These are phyloP conservation scores for Ostrea edulis DNA, from an alignment of 1,140 invertebrate genomes.

Conservation along the genomic window DNA sequence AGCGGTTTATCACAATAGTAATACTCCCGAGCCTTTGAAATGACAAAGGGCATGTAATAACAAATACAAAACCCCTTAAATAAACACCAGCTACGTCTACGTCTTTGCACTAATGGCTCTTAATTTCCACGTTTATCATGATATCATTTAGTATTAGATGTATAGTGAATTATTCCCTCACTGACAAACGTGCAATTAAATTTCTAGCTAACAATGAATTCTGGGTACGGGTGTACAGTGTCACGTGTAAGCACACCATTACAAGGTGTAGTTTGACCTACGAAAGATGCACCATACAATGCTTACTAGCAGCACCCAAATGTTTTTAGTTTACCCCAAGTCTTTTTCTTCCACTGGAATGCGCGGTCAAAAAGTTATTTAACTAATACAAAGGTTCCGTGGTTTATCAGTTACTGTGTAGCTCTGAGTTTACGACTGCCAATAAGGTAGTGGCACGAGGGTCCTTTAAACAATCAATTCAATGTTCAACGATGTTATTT, in stretches of 20 bases:
- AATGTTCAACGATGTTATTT: constrained; percentile 30
- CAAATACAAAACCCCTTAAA: not conserved
- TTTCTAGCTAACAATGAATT: not conserved
- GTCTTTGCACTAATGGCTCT: not conserved
- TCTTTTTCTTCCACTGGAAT: constrained; percentile 18
- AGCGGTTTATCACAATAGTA: constrained; percentile 2
- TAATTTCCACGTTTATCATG: not conserved
- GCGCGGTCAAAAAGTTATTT: constrained; percentile 15
- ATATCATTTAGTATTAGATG: not conserved
- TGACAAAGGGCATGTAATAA: constrained; percentile 3
- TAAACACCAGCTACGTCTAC: not conserved
- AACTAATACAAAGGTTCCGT: not conserved
- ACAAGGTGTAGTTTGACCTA: not conserved
- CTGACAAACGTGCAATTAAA: constrained; percentile 7
- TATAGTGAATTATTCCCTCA: not conserved
- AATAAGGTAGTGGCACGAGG: not conserved
- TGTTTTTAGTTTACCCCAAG: not conserved
- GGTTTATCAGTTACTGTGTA: not conserved
- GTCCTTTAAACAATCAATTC: constrained; percentile 13
- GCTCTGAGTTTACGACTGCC: not conserved
- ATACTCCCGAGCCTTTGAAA: not conserved
- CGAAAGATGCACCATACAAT: not conserved
- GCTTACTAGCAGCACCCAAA: not conserved
- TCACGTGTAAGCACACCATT: not conserved
- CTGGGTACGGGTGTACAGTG: too few species aligned